Base-by-base conservation (phyloP, 2,888 invertebrate genomes). In the Lissocephala sabroskyi region DNA sequence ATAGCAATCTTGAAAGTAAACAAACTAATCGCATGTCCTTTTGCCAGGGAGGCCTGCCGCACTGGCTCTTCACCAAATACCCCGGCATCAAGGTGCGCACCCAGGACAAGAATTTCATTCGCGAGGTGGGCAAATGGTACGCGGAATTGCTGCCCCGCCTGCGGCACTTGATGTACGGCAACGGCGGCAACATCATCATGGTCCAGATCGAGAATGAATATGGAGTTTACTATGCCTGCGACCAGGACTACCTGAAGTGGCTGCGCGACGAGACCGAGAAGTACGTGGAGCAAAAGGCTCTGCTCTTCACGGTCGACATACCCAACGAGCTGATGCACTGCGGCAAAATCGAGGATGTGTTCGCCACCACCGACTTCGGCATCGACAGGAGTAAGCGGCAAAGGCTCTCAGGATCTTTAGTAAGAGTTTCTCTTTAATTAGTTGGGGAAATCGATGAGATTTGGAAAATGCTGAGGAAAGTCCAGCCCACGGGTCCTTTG, bases 201-300 rank as follows among this genome's bases (percentile, higher is more conserved):
- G 90, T 95, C 41, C 95, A 96, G 41, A 79, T 85, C 4, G 97
- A 97, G 85, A 98, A 98, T 83, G 96, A 96, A 82, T 96, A 96
- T 76, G 97, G 96, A 0, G 93, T 92, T 67, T 95, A 90, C 70
- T 45, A 66, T 46, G 90, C 89, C 1, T 92, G 90, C 67, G 93
- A 96, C 79, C 86, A 85, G 52, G 81, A 85, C 2, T 96, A 97
- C 83, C 88, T 89, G 73, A 77, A 81, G 17, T 89, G 88, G 84
- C 79, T 96, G 30, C 86, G 91, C 2, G 89, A 93, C 73, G 86
- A 92, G 52, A 87, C 91, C 1, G 55, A 65, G 13, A 71, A 76
- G 13, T 82, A 82, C 48, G 81, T 83, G 19, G 45, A 57, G 0
- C 67, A 77, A 11, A 79, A 79, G 18, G 91, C 94, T 0, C 29